A percentile compares a stretch with the other conserved stretches of the same genome.
Conservation (phyloP, 2,113 vertebrate species). For the Varanus salvator region DNA sequence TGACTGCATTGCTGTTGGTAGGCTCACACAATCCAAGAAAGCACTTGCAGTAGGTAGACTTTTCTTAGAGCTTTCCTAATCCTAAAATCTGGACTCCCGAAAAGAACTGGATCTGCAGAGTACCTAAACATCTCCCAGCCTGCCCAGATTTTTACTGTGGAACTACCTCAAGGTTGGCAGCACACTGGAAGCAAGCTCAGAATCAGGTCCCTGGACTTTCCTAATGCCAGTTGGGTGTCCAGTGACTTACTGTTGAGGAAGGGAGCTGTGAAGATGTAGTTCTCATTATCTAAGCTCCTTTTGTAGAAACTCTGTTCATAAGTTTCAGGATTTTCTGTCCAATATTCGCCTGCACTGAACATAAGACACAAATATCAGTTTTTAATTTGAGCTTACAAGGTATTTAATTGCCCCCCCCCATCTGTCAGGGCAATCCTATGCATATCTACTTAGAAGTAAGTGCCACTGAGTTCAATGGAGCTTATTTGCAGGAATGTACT, state of each 20-base stretch:
- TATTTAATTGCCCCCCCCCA: too few relatives aligned
- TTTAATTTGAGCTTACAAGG: not conserved
- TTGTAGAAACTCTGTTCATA: slow-evolving; percentile 99
- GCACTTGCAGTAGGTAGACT: not conserved
- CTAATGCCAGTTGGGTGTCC: not conserved
- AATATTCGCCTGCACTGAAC: slow-evolving; percentile 88
- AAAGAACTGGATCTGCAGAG: too few relatives aligned
- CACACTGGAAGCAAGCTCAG: not conserved
- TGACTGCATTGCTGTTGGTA: not conserved
- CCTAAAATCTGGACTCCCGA: too few relatives aligned
- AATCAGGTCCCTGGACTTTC: not conserved
- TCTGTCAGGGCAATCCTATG: not conserved
- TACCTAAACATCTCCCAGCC: not conserved
- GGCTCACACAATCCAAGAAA: not conserved
- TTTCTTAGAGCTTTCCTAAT: not conserved
- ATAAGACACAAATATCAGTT: slow-evolving; percentile 37
- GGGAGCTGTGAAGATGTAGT: slow-evolving; percentile 96
- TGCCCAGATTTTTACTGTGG: not conserved
- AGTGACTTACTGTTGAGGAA: slow-evolving; percentile 90
- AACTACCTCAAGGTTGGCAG: not conserved
- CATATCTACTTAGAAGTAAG: not conserved
- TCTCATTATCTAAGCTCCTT: slow-evolving; percentile 94
- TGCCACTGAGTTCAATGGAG: not conserved
- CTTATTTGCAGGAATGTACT: not conserved
- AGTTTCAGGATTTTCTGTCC: slow-evolving; percentile 93